These are phyloP conservation scores for Hippocampus barbouri DNA, from an alignment of 2,113 vertebrate genomes.

Conservation along the genomic window DNA sequence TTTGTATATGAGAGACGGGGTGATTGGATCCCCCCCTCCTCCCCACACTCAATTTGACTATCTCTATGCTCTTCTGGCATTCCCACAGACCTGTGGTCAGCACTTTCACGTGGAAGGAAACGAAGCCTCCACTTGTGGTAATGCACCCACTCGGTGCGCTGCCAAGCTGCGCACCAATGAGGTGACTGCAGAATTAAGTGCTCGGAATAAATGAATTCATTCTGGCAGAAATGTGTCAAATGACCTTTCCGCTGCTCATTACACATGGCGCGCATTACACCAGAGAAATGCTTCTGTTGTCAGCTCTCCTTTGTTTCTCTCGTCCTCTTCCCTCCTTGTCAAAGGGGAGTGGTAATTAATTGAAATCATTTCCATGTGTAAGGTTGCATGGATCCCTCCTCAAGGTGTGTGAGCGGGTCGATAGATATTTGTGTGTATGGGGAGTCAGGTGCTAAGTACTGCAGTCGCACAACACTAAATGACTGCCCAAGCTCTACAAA, in stretches of 20 bases:
- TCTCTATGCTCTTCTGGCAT: constrained; percentile 53
- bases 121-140: constrained; percentile 60
- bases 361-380: constrained; percentile 73
- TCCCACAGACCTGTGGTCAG: constrained; percentile 61
- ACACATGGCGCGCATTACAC: constrained; percentile 62
- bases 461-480: constrained; percentile 65
- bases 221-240: constrained; percentile 74
- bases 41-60: constrained; percentile 65
- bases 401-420: constrained; percentile 68
- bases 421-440: constrained; percentile 54
- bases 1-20: constrained; percentile 65
- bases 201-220: constrained; percentile 75
- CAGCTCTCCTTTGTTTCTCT: constrained; percentile 52
- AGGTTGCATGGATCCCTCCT: constrained; percentile 60
- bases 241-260: constrained; percentile 75
- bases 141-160: constrained; percentile 58
- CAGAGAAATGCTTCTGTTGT: constrained; percentile 67
- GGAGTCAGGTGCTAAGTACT: constrained; percentile 69
- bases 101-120: constrained; percentile 50
- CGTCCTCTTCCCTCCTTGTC: constrained; percentile 38
- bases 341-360: constrained; percentile 71
- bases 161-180: constrained; percentile 46
- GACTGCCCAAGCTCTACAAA: constrained; percentile 59
- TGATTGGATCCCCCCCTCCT: constrained; percentile 65
- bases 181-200: constrained; percentile 71